Evolutionary conservation across 2,113 vertebrate genomes (phyloP).

Genomic region (Rissa tridactyla): DNA sequence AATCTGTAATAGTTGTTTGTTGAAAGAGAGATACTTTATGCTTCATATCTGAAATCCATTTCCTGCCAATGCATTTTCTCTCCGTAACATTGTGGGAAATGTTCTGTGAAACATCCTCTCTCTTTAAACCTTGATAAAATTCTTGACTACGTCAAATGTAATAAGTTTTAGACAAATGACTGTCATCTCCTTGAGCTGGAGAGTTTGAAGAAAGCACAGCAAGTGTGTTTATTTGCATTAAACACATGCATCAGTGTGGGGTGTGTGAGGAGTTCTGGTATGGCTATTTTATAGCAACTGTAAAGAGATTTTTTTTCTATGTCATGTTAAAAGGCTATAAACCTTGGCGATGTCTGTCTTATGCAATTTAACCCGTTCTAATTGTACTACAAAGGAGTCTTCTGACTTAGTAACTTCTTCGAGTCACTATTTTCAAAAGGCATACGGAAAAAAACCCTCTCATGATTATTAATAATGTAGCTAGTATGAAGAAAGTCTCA

Average conservation of each 20-base stretch:
- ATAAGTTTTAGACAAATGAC: slow-evolving; percentile 51
- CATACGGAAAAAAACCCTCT: slow-evolving; percentile 31
- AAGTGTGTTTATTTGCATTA: slow-evolving; percentile 49
- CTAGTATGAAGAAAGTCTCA: slow-evolving; percentile 41
- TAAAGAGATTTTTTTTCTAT: slow-evolving; percentile 12
- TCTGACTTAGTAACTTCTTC: slow-evolving; percentile 56
- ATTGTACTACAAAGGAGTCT: slow-evolving; percentile 65
- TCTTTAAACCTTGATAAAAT: slow-evolving; percentile 51
- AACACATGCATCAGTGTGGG: not conserved
- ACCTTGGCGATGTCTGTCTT: slow-evolving; percentile 59
- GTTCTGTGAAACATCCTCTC: slow-evolving; percentile 31
- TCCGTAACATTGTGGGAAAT: not conserved
- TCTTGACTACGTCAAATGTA: slow-evolving; percentile 29
- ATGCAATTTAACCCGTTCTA: slow-evolving; percentile 64
- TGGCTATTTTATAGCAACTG: not conserved
- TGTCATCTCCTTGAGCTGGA: slow-evolving; percentile 34
- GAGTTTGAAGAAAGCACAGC: slow-evolving; percentile 26
- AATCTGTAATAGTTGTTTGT: slow-evolving; percentile 19
- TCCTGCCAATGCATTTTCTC: slow-evolving; percentile 30
- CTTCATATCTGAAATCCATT: slow-evolving; percentile 37
- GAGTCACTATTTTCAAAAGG: slow-evolving; percentile 56
- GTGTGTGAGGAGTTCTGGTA: not conserved
- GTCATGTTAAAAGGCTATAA: slow-evolving; percentile 42
- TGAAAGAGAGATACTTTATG: slow-evolving; percentile 13
- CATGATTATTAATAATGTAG: slow-evolving; percentile 54